These are phyloP conservation scores for Pseudorasbora parva DNA, from an alignment of 2,113 vertebrate genomes.

Conservation along the genomic window DNA sequence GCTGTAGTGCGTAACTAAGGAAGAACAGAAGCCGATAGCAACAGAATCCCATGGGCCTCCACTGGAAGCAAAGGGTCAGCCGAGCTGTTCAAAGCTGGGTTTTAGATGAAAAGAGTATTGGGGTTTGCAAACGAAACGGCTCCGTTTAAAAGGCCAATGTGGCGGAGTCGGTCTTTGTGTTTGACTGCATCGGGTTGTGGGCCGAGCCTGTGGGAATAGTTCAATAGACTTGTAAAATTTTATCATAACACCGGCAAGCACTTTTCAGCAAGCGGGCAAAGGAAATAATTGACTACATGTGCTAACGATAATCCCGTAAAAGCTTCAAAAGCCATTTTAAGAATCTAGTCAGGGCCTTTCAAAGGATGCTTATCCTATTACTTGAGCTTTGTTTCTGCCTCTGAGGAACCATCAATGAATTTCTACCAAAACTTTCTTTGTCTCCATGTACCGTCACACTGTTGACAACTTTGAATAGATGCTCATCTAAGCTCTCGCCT, in stretches of 20 bases:
- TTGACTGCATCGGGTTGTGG: conserved; percentile 70
- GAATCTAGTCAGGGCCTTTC: conserved; percentile 46
- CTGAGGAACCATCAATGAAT: not conserved
- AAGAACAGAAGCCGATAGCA: conserved; percentile 81
- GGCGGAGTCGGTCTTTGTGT: conserved; percentile 67
- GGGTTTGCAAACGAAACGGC: conserved; percentile 39
- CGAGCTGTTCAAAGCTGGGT: conserved; percentile 11
- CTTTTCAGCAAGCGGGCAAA: conserved; percentile 66
- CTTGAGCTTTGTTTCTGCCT: conserved; percentile 25
- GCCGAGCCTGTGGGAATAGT: conserved; percentile 69
- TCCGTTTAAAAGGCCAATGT: conserved; percentile 70
- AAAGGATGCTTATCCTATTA: conserved; percentile 49
- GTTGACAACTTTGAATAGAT: conserved; percentile 13
- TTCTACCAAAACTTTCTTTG: not conserved
- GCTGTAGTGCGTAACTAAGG: conserved; percentile 89
- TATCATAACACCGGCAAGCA: conserved; percentile 63
- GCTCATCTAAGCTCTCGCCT: conserved; percentile 3
- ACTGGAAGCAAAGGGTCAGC: conserved; percentile 63
- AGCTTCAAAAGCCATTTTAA: conserved; percentile 58
- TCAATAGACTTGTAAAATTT: conserved; percentile 73
- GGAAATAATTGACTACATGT: conserved; percentile 72
- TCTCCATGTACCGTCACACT: not conserved
- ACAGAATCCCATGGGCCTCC: conserved; percentile 73
- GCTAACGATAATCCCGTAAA: conserved; percentile 64
- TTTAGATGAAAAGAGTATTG: conserved; percentile 49